These are phyloP conservation scores for Macrosoma leucophasiata DNA, from an alignment of 2,888 invertebrate species.

Conservation along the genomic window DNA sequence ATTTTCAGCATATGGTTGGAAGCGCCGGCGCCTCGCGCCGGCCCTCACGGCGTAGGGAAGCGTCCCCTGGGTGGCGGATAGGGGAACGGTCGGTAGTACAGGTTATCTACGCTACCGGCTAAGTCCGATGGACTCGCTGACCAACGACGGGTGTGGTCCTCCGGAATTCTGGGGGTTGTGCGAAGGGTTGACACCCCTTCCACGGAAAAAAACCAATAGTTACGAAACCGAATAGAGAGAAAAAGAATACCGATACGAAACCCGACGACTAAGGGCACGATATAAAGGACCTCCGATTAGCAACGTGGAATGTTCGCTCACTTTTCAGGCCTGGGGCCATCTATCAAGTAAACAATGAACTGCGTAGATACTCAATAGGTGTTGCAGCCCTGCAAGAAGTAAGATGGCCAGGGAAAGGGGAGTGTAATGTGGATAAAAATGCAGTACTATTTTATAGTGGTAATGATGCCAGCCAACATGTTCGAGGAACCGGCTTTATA, in stretches of 20 bases:
- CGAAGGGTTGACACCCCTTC: constrained; percentile 2
- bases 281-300: constrained; percentile 5
- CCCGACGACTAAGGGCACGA: background rate
- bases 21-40: too few relatives aligned
- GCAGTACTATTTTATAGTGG: too few relatives aligned
- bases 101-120: constrained; percentile 4
- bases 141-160: constrained; percentile 1
- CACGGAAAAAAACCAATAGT: constrained; percentile 2
- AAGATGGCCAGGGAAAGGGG: constrained; percentile 1
- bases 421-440: background rate
- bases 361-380: too few relatives aligned
- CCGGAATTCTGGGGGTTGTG: constrained; percentile 2
- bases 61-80: background rate
- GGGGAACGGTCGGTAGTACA: constrained; percentile 3
- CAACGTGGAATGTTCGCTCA: constrained; percentile 5
- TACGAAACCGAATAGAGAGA: constrained; percentile 4
- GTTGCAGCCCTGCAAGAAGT: constrained; percentile 2
- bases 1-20: too few relatives aligned
- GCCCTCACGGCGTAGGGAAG: too few relatives aligned
- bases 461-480: too few relatives aligned
- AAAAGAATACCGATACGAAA: background rate
- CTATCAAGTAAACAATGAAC: too few relatives aligned
- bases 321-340: constrained; percentile 4
- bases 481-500: too few relatives aligned
- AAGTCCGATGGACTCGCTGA: constrained; percentile 6